Evolutionary conservation across 2,888 invertebrate species (phyloP), one percentile per base, ranked within the genome.

Genomic region (Cynaeus angustus): DNA sequence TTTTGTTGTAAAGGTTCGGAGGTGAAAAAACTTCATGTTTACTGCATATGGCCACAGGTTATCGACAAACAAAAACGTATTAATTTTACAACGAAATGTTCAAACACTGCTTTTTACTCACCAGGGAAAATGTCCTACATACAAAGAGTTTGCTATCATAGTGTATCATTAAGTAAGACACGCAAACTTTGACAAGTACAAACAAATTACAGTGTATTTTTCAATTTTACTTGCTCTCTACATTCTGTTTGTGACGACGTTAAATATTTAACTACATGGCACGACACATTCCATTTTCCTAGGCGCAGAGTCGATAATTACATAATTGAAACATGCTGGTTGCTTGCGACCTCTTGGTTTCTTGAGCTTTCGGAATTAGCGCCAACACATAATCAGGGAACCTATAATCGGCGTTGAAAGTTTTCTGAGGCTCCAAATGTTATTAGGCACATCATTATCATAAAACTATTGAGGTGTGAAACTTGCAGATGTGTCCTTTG

Each of bases 131-230:
- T 33, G 46, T 48, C 30, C 46, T 14, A 14, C 41, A 56, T 46
- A 9, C 21, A 46, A 64, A 64, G 45, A 64, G 28, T 53, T 53
- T 53, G 52, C 64, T 64, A 53, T 64, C 64, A 64, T 52, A 64
- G 28, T 64, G 64, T 64, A 64, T 64, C 64, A 64, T 64, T 64
- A 64, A 64, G 43, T 64, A 53, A 66, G 66, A 66, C 66, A 66
- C 66, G 66, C 66, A 66, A 66, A 64, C 64, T 66, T 55, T 66
- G 66, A 66, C 55, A 66, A 56, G 46, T 56, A 56, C 66, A 66
- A 66, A 66, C 66, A 66, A 66, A 66, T 66, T 66, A 66, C 66
- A 45, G 56, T 56, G 33, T 66, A 56, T 66, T 66, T 64, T 66
- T 66, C 66, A 48, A 56, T 66, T 66, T 56, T 66, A 64, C 53